These are phyloP conservation scores for Ceratothoa steindachneri DNA, from an alignment of 2,888 invertebrate genomes.

Conservation along the genomic window DNA sequence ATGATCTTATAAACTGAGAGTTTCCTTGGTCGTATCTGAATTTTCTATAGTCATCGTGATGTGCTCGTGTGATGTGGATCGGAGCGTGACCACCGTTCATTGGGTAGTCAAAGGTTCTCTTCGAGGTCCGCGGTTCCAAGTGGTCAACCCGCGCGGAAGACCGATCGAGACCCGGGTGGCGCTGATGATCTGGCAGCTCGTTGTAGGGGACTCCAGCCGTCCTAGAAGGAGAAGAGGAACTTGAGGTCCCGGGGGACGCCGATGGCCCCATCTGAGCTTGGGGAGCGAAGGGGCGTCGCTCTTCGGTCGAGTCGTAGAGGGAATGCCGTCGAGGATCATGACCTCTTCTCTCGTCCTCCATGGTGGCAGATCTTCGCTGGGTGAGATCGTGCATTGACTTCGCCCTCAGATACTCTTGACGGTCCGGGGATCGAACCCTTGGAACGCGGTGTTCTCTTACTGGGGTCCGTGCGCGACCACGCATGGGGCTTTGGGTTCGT, in stretches of 20 bases:
- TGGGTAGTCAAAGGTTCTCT: constrained; percentile 40
- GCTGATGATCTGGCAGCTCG: constrained; percentile 58
- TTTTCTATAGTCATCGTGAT: constrained; percentile 38
- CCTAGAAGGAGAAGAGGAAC: constrained; percentile 24
- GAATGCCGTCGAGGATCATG: constrained; percentile 36
- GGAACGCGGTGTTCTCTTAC: constrained; percentile 29
- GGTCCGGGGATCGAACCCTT: constrained; percentile 30
- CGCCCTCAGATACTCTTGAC: constrained; percentile 38
- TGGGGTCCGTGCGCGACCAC: constrained; percentile 15
- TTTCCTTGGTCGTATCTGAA: constrained; percentile 36
- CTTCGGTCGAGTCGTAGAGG: constrained; percentile 33
- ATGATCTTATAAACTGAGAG: constrained; percentile 28
- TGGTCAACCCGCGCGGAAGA: constrained; percentile 54
- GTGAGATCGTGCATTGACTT: constrained; percentile 45
- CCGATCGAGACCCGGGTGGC: constrained; percentile 59
- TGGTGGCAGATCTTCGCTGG: constrained; percentile 6
- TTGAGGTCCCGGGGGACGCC: constrained; percentile 18
- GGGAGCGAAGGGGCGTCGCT: constrained; percentile 22
- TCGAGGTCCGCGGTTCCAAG: constrained; percentile 33
- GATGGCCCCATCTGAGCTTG: constrained; percentile 28
- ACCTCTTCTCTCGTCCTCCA: constrained; percentile 19
- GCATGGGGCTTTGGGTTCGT: constrained; percentile 16
- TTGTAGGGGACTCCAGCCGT: constrained; percentile 52
- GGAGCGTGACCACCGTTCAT: constrained; percentile 43
- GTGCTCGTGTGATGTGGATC: constrained; percentile 39